Conservation (phyloP, 2,888 invertebrate genomes). For the Acrocyrtus sp. region DNA sequence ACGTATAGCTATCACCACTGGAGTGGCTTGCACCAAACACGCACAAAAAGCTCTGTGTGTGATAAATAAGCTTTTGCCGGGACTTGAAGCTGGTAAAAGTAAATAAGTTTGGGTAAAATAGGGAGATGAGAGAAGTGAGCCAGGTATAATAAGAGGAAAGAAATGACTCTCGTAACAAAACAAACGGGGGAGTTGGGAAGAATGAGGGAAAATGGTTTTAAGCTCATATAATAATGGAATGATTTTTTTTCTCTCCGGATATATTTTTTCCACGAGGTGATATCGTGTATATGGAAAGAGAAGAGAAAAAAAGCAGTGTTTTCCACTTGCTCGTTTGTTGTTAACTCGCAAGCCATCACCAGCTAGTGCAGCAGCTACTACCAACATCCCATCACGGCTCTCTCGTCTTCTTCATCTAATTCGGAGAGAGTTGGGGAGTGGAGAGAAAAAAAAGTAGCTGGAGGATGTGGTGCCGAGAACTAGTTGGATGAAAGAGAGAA, state of each 20-base stretch:
- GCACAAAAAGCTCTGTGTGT: too few species aligned
- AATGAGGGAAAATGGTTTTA: conserved; percentile 4
- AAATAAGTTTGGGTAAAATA: conserved; percentile 13
- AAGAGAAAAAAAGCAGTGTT: conserved; percentile 6
- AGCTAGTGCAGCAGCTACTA: too few species aligned
- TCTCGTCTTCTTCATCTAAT: neutral
- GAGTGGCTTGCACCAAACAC: too few species aligned
- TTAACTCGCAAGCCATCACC: too few species aligned
- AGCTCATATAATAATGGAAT: too few species aligned
- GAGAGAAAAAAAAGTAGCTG: conserved; percentile 7
- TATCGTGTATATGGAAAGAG: too few species aligned
- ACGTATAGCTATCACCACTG: too few species aligned
- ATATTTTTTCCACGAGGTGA: too few species aligned
- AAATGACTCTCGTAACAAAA: conserved; percentile 39
- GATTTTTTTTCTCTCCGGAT: too few species aligned
- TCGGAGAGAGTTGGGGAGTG: neutral
- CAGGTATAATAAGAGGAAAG: conserved; percentile 40
- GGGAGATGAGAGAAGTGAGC: conserved; percentile 6
- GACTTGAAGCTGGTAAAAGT: neutral
- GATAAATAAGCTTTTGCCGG: too few species aligned
- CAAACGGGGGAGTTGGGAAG: conserved; percentile 23
- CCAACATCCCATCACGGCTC: too few species aligned
- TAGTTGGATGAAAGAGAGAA: too few species aligned
- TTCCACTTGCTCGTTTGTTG: conserved; percentile 19
- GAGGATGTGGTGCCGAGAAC: conserved; percentile 1